phyloP scores from a whole-genome alignment of 2,113 vertebrate genomes.

The Cyanoramphus novaezelandiae region DNA sequence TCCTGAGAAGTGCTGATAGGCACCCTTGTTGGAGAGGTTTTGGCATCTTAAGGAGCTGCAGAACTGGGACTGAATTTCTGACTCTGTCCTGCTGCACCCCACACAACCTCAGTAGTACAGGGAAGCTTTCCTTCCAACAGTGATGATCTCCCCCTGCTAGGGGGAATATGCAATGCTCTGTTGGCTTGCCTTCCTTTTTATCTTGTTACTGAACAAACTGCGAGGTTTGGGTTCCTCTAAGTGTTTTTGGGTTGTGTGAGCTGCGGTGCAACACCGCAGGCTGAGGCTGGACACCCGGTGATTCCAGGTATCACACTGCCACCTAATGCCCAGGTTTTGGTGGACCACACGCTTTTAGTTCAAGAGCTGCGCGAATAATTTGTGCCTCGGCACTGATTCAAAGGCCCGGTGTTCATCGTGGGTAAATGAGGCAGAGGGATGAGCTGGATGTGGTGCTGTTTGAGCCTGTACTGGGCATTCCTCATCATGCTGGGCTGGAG shows the following conservation, averaged over 20 bases:
- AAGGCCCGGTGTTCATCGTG: neutral
- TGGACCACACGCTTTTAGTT: neutral
- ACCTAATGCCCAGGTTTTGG: constrained; percentile 16
- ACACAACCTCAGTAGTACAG: neutral
- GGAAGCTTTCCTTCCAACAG: neutral
- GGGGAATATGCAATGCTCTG: neutral
- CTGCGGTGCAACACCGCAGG: too few relatives aligned
- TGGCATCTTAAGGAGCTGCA: neutral
- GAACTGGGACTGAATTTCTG: neutral
- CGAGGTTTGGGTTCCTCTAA: neutral
- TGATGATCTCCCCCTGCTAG: fast-evolving
- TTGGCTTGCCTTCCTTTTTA: neutral
- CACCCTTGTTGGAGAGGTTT: neutral
- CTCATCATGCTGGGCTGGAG: neutral
- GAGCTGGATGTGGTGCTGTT: neutral
- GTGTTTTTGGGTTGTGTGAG: neutral
- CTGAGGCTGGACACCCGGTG: fast-evolving
- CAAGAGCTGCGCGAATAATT: fast-evolving
- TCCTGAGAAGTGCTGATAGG: neutral
- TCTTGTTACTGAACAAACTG: neutral
- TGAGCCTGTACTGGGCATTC: neutral
- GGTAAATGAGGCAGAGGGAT: neutral
- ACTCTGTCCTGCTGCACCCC: neutral
- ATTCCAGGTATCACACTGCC: constrained; percentile 10
- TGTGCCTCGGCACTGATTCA: neutral